A percentile compares a stretch with the other conserved stretches of the same genome.
Conservation (phyloP, 2,113 vertebrate genomes). For the Atractosteus spatula region DNA sequence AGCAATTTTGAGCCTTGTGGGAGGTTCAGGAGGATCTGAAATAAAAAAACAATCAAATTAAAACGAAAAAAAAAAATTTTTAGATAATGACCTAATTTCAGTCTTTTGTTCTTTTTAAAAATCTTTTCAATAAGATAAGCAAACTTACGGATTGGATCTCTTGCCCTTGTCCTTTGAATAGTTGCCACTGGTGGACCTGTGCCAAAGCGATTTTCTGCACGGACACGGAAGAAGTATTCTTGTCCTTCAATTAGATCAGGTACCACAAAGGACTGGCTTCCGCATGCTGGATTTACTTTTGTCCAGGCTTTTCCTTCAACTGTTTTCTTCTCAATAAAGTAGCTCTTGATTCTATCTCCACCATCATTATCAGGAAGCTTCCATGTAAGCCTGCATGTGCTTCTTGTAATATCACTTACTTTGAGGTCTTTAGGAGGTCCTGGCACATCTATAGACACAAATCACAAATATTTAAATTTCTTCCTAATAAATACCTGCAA, state of each 20-base stretch:
- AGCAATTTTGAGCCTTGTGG: conserved; percentile 85
- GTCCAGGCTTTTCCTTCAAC: conserved; percentile 93
- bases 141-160: conserved; percentile 88
- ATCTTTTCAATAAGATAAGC: neutral
- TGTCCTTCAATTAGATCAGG: conserved; percentile 85
- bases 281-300: conserved; percentile 87
- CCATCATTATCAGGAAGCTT: conserved; percentile 91
- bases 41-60: conserved; percentile 11
- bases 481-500: neutral
- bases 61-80: neutral
- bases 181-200: conserved; percentile 77
- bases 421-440: conserved; percentile 89
- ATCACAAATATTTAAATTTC: neutral
- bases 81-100: too few relatives aligned
- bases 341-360: conserved; percentile 91
- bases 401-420: conserved; percentile 88
- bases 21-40: conserved; percentile 92
- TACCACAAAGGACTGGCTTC: conserved; percentile 81
- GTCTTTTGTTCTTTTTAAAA: neutral
- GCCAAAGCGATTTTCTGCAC: conserved; percentile 91
- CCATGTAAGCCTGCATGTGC: conserved; percentile 91
- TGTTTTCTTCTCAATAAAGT: conserved; percentile 91
- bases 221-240: conserved; percentile 90
- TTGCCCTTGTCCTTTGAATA: conserved; percentile 76
- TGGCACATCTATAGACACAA: conserved; percentile 74